Evolutionary conservation across 2,113 vertebrate genomes (phyloP).

Genomic region (Grammatotria lemairii): DNA sequence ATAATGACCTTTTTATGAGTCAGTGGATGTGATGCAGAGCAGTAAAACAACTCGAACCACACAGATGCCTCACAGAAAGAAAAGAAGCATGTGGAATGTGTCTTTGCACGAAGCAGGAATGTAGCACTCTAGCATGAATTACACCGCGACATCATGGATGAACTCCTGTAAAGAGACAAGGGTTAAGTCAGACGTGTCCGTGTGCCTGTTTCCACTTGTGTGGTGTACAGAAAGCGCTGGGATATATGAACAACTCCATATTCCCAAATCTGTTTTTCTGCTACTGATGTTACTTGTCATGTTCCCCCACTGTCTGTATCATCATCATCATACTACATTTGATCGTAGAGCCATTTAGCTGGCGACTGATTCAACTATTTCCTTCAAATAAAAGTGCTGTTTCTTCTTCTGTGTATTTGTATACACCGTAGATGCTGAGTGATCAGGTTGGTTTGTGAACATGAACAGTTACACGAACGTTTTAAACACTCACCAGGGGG

Average conservation of each 20-base stretch:
- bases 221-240: not conserved
- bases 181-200: conserved; percentile 29
- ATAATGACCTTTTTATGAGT: conserved; percentile 34
- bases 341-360: not conserved
- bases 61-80: not conserved
- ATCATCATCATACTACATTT: not conserved
- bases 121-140: conserved; percentile 32
- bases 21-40: not conserved
- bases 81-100: conserved; percentile 8
- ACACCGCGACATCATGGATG: conserved; percentile 27
- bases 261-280: not conserved
- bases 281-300: not conserved
- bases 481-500: not conserved
- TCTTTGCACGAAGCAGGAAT: conserved; percentile 51
- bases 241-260: not conserved
- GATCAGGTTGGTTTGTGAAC: not conserved
- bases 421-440: not conserved
- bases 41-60: not conserved
- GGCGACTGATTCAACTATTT: not conserved
- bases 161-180: conserved; percentile 27
- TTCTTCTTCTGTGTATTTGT: not conserved
- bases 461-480: rapidly evolving
- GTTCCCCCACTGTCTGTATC: not conserved
- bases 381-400: not conserved
- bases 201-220: conserved; percentile 36